These are phyloP conservation scores for Cromileptes altivelis DNA, from an alignment of 2,113 vertebrate genomes.

Conservation along the genomic window DNA sequence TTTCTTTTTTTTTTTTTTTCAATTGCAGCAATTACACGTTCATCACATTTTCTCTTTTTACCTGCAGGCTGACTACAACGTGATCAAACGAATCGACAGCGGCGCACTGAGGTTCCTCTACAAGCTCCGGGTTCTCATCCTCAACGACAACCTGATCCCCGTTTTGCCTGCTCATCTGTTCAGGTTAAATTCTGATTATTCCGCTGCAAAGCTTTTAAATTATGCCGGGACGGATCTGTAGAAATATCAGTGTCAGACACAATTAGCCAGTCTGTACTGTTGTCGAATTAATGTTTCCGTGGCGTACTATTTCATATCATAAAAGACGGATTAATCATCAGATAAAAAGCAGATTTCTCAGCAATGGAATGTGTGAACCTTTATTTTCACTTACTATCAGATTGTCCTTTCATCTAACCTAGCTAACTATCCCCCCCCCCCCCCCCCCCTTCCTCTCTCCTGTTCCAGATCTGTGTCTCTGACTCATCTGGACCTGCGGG, in stretches of 20 bases:
- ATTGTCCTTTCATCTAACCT: conserved; percentile 57
- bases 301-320: conserved; percentile 39
- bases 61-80: conserved; percentile 98
- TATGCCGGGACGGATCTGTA: conserved; percentile 38
- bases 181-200: conserved; percentile 75
- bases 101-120: conserved; percentile 96
- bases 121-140: conserved; percentile 96
- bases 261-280: conserved; percentile 39
- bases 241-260: conserved; percentile 52
- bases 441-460: conserved; percentile 21
- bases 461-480: conserved; percentile 92
- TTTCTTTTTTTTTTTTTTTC: conserved; percentile 20
- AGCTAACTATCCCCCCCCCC: conserved; percentile 25
- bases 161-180: conserved; percentile 95
- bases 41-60: conserved; percentile 67
- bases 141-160: conserved; percentile 99
- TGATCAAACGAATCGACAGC: conserved; percentile 97
- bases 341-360: conserved; percentile 48
- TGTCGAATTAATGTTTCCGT: conserved; percentile 47
- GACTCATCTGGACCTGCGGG: conserved; percentile 97
- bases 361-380: conserved; percentile 33
- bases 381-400: conserved; percentile 42
- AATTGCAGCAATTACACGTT: conserved; percentile 48
- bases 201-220: conserved; percentile 59
- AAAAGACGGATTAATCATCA: conserved; percentile 50